Evolutionary conservation across 2,888 invertebrate genomes (phyloP).

Genomic region (Omphaloscelis lunosa): DNA sequence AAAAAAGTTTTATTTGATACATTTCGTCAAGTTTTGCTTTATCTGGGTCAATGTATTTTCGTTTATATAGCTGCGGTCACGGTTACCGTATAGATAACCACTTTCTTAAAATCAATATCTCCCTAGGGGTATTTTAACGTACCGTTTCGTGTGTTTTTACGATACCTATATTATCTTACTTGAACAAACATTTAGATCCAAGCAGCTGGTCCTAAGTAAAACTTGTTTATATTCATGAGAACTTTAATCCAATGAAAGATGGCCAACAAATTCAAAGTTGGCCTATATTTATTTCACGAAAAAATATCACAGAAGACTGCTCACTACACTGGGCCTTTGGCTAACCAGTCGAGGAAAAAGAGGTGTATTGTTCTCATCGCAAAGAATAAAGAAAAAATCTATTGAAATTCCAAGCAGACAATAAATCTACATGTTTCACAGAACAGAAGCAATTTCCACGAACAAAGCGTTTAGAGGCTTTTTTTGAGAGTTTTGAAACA

Average conservation of each 20-base stretch:
- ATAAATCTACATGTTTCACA: not conserved
- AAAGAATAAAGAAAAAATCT: not conserved
- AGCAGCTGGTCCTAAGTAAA: not conserved
- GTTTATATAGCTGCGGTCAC: not conserved
- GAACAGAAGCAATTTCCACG: not conserved
- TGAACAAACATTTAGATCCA: not conserved
- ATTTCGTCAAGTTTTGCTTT: not conserved
- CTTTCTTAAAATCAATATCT: not conserved
- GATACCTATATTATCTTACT: not conserved
- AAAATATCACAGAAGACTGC: not conserved
- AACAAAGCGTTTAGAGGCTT: constrained; percentile 9
- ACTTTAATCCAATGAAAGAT: not conserved
- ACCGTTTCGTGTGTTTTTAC: not conserved
- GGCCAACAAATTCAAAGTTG: not conserved
- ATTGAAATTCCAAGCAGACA: not conserved
- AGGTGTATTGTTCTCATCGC: constrained; percentile 6
- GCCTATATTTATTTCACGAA: not conserved
- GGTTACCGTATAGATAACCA: not conserved
- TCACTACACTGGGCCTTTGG: not conserved
- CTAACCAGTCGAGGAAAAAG: not conserved
- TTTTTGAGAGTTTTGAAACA: constrained; percentile 19
- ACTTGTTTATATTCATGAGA: not conserved
- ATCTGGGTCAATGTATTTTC: not conserved
- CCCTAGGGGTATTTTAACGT: not conserved
- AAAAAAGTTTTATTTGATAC: constrained; percentile 23